Evolutionary conservation across 2,888 invertebrate genomes (phyloP).

Genomic region (Heliconius erato): DNA sequence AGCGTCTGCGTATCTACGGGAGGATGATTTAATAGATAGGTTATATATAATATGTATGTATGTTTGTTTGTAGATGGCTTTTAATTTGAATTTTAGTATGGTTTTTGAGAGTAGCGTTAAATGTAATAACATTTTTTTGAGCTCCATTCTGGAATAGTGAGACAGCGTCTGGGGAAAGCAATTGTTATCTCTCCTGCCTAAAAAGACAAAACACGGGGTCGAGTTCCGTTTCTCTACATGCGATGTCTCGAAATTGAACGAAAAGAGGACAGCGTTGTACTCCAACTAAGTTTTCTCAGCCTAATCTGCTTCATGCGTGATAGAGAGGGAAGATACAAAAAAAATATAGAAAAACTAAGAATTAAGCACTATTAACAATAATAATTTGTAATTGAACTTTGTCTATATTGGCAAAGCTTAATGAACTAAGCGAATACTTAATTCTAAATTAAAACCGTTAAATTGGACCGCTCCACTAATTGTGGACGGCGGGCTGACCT

Average conservation of each 20-base stretch:
- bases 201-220: too few relatives aligned
- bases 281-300: too few relatives aligned
- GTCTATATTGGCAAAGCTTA: conserved; percentile 40
- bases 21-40: conserved; percentile 33
- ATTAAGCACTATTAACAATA: too few relatives aligned
- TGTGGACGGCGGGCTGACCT: conserved; percentile 43
- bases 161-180: too few relatives aligned
- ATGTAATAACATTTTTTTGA: background rate
- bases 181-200: too few relatives aligned
- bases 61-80: background rate
- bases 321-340: too few relatives aligned
- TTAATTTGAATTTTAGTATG: background rate
- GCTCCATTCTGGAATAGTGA: background rate
- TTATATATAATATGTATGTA: background rate
- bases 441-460: conserved; percentile 51
- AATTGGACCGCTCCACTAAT: conserved; percentile 46
- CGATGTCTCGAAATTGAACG: too few relatives aligned
- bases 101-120: background rate
- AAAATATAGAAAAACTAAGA: too few relatives aligned
- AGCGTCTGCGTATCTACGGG: conserved; percentile 41
- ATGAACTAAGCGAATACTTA: conserved; percentile 51
- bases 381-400: conserved; percentile 5
- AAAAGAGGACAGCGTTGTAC: too few relatives aligned
- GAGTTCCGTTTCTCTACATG: too few relatives aligned
- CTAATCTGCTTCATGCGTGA: too few relatives aligned